A percentile compares a stretch with the other conserved stretches of the same genome.
phyloP scores from a whole-genome alignment of 1,140 invertebrate genomes.

The Drosophila tristis region DNA sequence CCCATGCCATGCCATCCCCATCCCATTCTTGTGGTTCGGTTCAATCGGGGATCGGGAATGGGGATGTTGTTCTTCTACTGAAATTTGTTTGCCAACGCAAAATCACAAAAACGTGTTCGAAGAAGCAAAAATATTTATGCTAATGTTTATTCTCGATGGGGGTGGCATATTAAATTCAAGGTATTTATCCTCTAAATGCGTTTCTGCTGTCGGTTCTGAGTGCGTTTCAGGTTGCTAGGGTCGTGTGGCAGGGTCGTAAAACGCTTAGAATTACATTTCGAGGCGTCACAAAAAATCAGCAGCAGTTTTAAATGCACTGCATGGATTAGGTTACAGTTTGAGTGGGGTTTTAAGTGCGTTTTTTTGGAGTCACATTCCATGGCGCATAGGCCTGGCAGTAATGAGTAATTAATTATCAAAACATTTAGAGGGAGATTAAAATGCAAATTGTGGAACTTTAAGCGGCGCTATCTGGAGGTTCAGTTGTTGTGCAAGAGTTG shows the following conservation, averaged over 20 bases:
- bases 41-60: too few relatives aligned
- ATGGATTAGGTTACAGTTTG: constrained; percentile 26
- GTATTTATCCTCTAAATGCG: constrained; percentile 26
- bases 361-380: too few relatives aligned
- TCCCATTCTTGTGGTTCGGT: too few relatives aligned
- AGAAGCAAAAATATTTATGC: constrained; percentile 26
- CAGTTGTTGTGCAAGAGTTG: too few relatives aligned
- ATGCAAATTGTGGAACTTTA: too few relatives aligned
- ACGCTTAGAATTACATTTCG: constrained; percentile 31
- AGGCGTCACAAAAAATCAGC: neutral
- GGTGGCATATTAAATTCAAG: constrained; percentile 25
- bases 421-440: too few relatives aligned
- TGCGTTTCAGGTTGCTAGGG: constrained; percentile 15
- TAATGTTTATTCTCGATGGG: constrained; percentile 28
- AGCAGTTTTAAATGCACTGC: neutral
- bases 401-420: too few relatives aligned
- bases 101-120: constrained; percentile 16
- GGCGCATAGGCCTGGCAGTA: too few relatives aligned
- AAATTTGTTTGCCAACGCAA: constrained; percentile 19
- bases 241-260: constrained; percentile 14
- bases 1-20: too few relatives aligned
- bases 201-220: constrained; percentile 31
- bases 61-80: constrained; percentile 9
- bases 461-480: too few relatives aligned
- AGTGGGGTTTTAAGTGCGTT: too few relatives aligned